Percentiles rank a stretch among this genome's conserved stretches.
Conservation (phyloP, 2,888 invertebrate species). For the Phrixothrix hirtus region DNA sequence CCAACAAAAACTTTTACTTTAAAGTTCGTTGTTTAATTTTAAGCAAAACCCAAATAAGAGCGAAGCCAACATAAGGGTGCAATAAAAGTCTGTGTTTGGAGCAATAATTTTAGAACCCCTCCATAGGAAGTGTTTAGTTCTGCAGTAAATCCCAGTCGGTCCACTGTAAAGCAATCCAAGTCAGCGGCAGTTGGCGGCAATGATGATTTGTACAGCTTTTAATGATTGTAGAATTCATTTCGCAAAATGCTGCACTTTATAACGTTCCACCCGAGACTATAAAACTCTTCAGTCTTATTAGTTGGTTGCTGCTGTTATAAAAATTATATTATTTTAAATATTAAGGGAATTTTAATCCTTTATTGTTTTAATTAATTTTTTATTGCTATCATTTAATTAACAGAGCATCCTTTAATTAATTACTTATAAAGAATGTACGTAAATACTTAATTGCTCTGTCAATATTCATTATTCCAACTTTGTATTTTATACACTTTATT, state of each 20-base stretch:
- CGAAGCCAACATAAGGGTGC: constrained; percentile 28
- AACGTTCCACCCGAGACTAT: constrained; percentile 31
- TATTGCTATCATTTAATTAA: too few relatives aligned
- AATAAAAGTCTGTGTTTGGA: constrained; percentile 42
- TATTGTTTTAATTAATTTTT: too few relatives aligned
- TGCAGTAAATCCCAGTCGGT: constrained; percentile 49
- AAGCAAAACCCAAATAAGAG: constrained; percentile 17
- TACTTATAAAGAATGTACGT: too few relatives aligned
- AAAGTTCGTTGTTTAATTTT: background rate
- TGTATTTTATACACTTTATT: too few relatives aligned
- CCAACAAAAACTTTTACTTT: background rate
- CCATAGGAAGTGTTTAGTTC: constrained; percentile 49
- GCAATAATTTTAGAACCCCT: constrained; percentile 36
- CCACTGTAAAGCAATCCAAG: constrained; percentile 53
- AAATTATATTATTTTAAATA: constrained; percentile 21
- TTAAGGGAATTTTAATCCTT: too few relatives aligned
- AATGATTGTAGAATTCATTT: constrained; percentile 47
- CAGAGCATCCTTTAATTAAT: too few relatives aligned
- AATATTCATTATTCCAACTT: too few relatives aligned
- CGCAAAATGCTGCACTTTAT: constrained; percentile 36
- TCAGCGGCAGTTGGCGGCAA: constrained; percentile 53
- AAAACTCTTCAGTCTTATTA: constrained; percentile 33
- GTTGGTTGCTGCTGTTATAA: constrained; percentile 22
- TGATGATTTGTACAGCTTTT: constrained; percentile 54
- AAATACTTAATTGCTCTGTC: too few relatives aligned